Evolutionary conservation across 2,113 vertebrate genomes (phyloP), one percentile per base, ranked within the genome.

Genomic region (Microcebus ravelobensis): DNA sequence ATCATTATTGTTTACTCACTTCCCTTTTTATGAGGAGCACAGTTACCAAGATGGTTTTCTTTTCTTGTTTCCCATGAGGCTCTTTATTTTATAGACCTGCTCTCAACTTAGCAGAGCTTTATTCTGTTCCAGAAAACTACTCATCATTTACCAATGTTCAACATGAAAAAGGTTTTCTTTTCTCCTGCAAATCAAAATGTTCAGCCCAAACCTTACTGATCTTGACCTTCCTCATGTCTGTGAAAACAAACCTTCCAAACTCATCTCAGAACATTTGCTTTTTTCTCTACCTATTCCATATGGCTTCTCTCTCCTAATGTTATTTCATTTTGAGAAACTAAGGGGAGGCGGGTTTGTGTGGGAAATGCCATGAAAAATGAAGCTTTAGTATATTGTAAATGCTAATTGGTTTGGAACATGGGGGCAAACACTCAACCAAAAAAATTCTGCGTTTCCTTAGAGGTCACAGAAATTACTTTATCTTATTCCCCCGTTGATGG

Each of bases 41-140:
- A 67, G 87, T 97, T 97, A 95, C 23, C 1, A 67, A 76, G 70
- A 71, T 11, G 79, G 36, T 73, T 95, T 96, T 94, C 95, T 97
- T 98, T 98, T n/a, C 90, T 94, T 92, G 67, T 86, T 97, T 97
- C 92, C 97, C 97, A 96, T 48, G 81, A 95, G 92, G 95, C 52
- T 98, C 79, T 95, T 93, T 95, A 59, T 61, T 96, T 98, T 95
- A 95, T 52, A 96, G 96, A 91, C 96, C 88, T 96, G 57, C 42
- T 97, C 96, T 87, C 87, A 82, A 73, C 96, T 92, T 95, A 88
- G 92, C 71, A 55, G 9, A 50, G 73, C 50, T 96, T 95, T 91
- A 73, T 89, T 97, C 94, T 79, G 93, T 98, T 94, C 52, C 79
- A 36, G 74, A 96, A 98, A 97, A 73, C 50, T 6, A 48, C 70